A percentile compares a stretch with the other conserved stretches of the same genome.
Conservation (phyloP, 2,797 vertebrate genomes). For the Psittacula echo region DNA sequence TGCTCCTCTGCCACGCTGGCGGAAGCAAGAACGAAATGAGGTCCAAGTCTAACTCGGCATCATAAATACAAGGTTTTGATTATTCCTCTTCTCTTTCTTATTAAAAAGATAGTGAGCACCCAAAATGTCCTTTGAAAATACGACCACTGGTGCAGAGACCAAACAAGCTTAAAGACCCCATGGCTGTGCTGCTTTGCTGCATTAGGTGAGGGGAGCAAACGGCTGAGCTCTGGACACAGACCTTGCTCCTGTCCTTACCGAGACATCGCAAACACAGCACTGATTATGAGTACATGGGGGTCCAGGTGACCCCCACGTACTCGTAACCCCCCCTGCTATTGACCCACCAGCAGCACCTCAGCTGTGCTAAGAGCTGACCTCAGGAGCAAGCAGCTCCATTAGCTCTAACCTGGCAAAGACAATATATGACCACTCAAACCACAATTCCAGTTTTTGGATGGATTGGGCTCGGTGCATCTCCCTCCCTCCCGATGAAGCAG, state of each 20-base stretch:
- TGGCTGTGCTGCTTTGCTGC: accelerated
- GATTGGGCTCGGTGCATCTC: not conserved
- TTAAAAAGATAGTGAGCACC: not conserved
- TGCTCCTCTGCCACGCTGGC: not conserved
- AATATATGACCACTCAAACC: not conserved
- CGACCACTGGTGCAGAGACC: accelerated
- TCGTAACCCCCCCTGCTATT: not conserved
- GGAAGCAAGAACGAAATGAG: not conserved
- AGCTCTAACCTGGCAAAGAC: not conserved
- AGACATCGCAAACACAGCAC: not conserved
- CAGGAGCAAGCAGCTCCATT: not conserved
- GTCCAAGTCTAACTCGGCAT: not conserved
- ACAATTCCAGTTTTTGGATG: not conserved
- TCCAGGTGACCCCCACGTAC: conserved; percentile 1
- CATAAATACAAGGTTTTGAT: not conserved
- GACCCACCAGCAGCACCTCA: not conserved
- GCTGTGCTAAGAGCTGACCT: not conserved
- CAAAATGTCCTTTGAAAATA: not conserved
- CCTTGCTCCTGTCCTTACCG: not conserved
- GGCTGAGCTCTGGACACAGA: not conserved
- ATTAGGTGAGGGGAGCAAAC: not conserved
- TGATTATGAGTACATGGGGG: not conserved
- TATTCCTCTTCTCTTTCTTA: not conserved
- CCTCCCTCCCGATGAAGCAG: not conserved
- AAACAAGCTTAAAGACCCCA: not conserved